Conservation (phyloP, 2,113 vertebrate genomes). For the Amia ocellicauda region DNA sequence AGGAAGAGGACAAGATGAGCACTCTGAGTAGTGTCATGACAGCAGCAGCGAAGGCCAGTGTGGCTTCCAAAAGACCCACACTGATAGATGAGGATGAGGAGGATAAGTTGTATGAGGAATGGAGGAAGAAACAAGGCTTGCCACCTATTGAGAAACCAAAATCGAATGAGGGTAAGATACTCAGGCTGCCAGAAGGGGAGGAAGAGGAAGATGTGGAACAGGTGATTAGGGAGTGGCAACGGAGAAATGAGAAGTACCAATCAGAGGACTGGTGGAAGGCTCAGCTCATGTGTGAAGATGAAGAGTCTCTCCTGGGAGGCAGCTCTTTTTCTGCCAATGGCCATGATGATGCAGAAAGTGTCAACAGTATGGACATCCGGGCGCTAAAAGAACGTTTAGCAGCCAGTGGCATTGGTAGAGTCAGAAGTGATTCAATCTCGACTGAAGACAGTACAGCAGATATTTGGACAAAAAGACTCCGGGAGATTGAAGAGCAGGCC, state of each 20-base stretch:
- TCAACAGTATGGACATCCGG: constrained; percentile 75
- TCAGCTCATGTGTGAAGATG: constrained; percentile 59
- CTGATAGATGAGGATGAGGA: constrained; percentile 58
- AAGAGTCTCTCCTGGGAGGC: constrained; percentile 30
- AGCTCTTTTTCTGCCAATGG: constrained; percentile 35
- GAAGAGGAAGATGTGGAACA: constrained; percentile 60
- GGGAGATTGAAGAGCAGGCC: constrained; percentile 83
- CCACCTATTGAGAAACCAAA: constrained; percentile 35
- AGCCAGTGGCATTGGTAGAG: constrained; percentile 36
- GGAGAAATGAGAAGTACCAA: constrained; percentile 81
- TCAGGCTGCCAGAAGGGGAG: constrained; percentile 36
- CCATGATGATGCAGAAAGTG: constrained; percentile 68
- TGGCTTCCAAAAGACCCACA: constrained; percentile 58
- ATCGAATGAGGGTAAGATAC: constrained; percentile 13
- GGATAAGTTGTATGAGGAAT: constrained; percentile 42
- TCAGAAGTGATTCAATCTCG: constrained; percentile 58
- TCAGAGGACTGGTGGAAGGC: constrained; percentile 61
- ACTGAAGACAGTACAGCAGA: constrained; percentile 75
- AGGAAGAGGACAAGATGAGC: constrained; percentile 78
- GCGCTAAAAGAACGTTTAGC: constrained; percentile 66
- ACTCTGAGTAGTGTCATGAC: constrained; percentile 76
- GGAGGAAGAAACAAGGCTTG: constrained; percentile 42
- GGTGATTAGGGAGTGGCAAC: constrained; percentile 84
- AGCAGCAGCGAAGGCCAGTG: constrained; percentile 50
- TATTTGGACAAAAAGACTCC: constrained; percentile 81